phyloP scores from a whole-genome alignment of 2,888 invertebrate genomes.

The Apomyelois bistriatella region DNA sequence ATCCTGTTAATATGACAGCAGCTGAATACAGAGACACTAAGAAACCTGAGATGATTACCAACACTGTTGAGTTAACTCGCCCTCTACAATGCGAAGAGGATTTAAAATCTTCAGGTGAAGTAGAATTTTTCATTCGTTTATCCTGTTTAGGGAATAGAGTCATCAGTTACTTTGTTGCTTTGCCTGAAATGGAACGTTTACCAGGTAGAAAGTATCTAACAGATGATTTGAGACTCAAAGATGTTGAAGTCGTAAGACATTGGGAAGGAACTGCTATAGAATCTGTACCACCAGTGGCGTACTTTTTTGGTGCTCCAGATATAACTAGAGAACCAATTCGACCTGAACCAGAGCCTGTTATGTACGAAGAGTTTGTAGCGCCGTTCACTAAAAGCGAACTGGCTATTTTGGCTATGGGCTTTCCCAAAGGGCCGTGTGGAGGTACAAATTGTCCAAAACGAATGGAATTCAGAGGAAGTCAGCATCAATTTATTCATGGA shows the following conservation, averaged over 20 bases:
- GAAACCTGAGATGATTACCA: constrained; percentile 59
- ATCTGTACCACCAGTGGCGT: constrained; percentile 60
- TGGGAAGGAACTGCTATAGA: constrained; percentile 71
- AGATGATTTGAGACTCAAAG: constrained; percentile 65
- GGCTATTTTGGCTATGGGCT: constrained; percentile 70
- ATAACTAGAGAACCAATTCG: constrained; percentile 59
- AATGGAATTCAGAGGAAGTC: constrained; percentile 69
- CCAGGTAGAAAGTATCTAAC: constrained; percentile 65
- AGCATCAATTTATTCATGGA: constrained; percentile 67
- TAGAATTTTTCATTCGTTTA: constrained; percentile 60
- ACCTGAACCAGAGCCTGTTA: constrained; percentile 44
- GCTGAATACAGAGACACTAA: constrained; percentile 59
- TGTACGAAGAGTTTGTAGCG: constrained; percentile 63
- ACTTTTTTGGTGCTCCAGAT: constrained; percentile 67
- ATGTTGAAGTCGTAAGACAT: constrained; percentile 67
- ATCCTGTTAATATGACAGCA: constrained; percentile 62
- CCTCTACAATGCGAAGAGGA: constrained; percentile 68
- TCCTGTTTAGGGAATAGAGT: constrained; percentile 65
- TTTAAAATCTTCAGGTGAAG: constrained; percentile 64
- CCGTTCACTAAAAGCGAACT: constrained; percentile 63
- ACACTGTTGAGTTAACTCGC: constrained; percentile 56
- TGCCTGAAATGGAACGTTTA: constrained; percentile 71
- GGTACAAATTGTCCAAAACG: constrained; percentile 70
- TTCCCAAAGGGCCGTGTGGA: constrained; percentile 72
- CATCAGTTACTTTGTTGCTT: constrained; percentile 56